Evolutionary conservation across 2,888 invertebrate genomes (phyloP).

Genomic region (Papilio protenor): DNA sequence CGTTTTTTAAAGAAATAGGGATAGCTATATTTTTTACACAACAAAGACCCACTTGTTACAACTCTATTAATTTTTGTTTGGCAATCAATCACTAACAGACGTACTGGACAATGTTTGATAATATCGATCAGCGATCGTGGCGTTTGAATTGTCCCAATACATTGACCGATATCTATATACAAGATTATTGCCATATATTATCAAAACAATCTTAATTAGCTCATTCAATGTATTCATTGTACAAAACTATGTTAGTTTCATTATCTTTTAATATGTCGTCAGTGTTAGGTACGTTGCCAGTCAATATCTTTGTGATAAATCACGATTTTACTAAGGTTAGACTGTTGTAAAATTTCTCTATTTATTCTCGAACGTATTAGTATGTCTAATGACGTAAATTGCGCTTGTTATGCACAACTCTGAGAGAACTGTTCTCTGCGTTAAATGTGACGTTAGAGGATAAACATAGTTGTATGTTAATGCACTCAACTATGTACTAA

Average conservation of each 20-base stretch:
- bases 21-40: too few relatives aligned
- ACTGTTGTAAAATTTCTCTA: not conserved
- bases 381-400: too few relatives aligned
- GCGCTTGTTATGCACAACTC: not conserved
- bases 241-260: not conserved
- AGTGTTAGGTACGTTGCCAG: not conserved
- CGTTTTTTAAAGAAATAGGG: too few relatives aligned
- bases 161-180: not conserved
- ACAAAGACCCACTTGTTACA: not conserved
- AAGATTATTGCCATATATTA: not conserved
- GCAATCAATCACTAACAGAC: not conserved
- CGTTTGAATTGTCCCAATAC: not conserved
- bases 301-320: not conserved
- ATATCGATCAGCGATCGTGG: not conserved
- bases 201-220: not conserved
- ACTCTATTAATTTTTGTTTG: not conserved
- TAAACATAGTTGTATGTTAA: not conserved
- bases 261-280: not conserved
- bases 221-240: not conserved
- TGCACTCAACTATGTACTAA: not conserved
- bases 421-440: not conserved
- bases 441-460: not conserved
- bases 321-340: not conserved
- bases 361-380: not conserved
- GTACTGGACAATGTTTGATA: slow-evolving; percentile 1